Conservation (phyloP, 2,113 vertebrate species). For the Cygnus atratus region DNA sequence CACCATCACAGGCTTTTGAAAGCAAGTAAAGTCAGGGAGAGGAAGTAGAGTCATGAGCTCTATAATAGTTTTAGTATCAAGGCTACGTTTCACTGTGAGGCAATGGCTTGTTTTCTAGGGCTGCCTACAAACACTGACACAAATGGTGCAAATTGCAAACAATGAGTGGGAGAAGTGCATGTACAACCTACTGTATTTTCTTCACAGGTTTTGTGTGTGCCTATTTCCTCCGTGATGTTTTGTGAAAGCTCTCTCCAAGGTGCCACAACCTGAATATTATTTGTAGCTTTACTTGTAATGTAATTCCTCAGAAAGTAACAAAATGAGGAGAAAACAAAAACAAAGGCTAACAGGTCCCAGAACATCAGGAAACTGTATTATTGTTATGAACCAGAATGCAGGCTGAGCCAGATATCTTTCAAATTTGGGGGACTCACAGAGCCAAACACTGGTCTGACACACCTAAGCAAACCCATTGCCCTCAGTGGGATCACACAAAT, state of each 20-base stretch:
- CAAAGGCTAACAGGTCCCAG: not conserved
- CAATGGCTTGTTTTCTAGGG: slow-evolving; percentile 1
- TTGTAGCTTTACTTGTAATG: not conserved
- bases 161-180: slow-evolving; percentile 45
- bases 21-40: not conserved
- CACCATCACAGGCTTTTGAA: not conserved
- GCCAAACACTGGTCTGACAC: not conserved
- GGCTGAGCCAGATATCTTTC: not conserved
- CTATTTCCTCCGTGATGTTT: slow-evolving; percentile 28
- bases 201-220: slow-evolving; percentile 35
- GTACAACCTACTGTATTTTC: slow-evolving; percentile 28
- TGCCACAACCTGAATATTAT: slow-evolving; percentile 25
- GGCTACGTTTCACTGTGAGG: not conserved
- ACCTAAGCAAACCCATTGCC: not conserved
- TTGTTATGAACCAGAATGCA: not conserved
- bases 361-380: not conserved
- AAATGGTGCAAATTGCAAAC: slow-evolving; percentile 4
- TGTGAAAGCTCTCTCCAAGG: slow-evolving; percentile 1
- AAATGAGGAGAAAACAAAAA: not conserved
- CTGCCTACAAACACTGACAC: not conserved
- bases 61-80: not conserved
- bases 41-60: not conserved
- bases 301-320: slow-evolving; percentile 34
- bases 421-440: not conserved
- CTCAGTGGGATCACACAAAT: slow-evolving; percentile 1